phyloP scores from a whole-genome alignment of 64 coral and sea anemone genomes.

The Montipora foliosa region DNA sequence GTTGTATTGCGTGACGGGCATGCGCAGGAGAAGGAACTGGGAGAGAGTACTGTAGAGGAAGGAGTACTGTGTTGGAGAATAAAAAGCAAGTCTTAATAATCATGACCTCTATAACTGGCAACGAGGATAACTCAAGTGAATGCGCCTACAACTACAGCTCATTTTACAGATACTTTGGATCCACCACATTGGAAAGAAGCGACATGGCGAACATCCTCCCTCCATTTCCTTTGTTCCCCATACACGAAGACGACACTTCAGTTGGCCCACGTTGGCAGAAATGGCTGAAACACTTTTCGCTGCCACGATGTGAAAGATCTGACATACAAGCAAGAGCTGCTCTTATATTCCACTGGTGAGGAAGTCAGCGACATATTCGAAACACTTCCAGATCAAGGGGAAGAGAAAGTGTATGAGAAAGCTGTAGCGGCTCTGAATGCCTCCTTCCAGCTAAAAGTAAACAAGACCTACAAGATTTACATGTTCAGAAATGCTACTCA shows the following conservation, averaged over 20 bases:
- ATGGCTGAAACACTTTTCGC: slow-evolving; percentile 15
- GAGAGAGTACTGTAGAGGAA: too few species aligned
- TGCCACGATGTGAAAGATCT: neutral
- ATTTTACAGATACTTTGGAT: too few species aligned
- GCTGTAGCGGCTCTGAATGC: slow-evolving; percentile 10
- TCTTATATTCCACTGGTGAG: neutral
- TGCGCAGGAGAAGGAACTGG: too few species aligned
- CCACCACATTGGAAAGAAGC: neutral
- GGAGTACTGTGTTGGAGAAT: too few species aligned
- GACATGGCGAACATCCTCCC: neutral
- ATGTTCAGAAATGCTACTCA: slow-evolving; percentile 31
- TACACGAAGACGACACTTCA: neutral
- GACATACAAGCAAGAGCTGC: slow-evolving; percentile 8
- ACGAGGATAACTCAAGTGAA: too few species aligned
- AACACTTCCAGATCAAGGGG: neutral
- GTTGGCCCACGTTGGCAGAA: slow-evolving; percentile 44
- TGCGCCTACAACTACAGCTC: too few species aligned
- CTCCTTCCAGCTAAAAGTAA: slow-evolving; percentile 24
- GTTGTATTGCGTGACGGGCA: too few species aligned
- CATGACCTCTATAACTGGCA: neutral
- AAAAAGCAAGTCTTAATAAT: too few species aligned
- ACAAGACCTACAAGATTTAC: slow-evolving; percentile 23
- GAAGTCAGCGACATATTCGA: slow-evolving; percentile 11
- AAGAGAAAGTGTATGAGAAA: slow-evolving; percentile 11
- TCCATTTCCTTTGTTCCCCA: slow-evolving; percentile 1